Percentiles rank a stretch among this genome's conserved stretches.
Evolutionary conservation across 2,113 vertebrate genomes (phyloP).

Genomic region (Epinephelus lanceolatus): DNA sequence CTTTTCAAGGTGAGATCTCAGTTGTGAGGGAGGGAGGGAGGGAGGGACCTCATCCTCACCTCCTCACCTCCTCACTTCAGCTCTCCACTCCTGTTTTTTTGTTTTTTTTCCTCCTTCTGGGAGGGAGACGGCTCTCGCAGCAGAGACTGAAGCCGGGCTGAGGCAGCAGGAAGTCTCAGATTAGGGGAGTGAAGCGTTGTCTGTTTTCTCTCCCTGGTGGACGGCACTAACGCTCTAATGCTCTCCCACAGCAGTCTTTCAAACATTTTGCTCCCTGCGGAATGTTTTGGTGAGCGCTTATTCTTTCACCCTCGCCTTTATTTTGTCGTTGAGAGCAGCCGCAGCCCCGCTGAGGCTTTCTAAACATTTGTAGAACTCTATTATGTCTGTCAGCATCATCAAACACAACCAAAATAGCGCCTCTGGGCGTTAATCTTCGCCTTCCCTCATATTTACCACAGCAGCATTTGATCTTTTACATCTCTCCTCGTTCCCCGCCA

Average conservation of each 20-base stretch:
- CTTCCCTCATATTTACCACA: slow-evolving; percentile 57
- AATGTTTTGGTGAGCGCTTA: slow-evolving; percentile 38
- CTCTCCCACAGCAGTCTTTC: slow-evolving; percentile 32
- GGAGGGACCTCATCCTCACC: slow-evolving; percentile 52
- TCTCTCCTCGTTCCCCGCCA: slow-evolving; percentile 14
- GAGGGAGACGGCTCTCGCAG: slow-evolving; percentile 7
- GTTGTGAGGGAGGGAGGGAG: slow-evolving; percentile 52
- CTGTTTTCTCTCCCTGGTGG: slow-evolving; percentile 43
- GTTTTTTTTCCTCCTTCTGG: not conserved
- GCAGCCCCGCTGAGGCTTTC: slow-evolving; percentile 36
- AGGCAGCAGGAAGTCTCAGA: slow-evolving; percentile 51
- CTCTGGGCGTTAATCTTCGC: slow-evolving; percentile 63
- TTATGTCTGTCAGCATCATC: slow-evolving; percentile 69
- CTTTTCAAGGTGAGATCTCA: slow-evolving; percentile 76
- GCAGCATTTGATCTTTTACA: slow-evolving; percentile 62
- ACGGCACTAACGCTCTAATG: slow-evolving; percentile 22
- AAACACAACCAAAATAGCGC: slow-evolving; percentile 47
- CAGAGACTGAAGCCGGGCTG: slow-evolving; percentile 24
- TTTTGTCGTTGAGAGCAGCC: slow-evolving; percentile 11
- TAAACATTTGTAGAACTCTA: slow-evolving; percentile 64
- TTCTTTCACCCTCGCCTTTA: slow-evolving; percentile 36
- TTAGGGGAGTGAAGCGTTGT: slow-evolving; percentile 35
- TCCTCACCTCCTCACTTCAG: slow-evolving; percentile 36
- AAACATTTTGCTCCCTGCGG: slow-evolving; percentile 38
- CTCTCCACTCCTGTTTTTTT: not conserved